Conservation (phyloP, 2,113 vertebrate genomes). For the Emydocephalus ijimae region DNA sequence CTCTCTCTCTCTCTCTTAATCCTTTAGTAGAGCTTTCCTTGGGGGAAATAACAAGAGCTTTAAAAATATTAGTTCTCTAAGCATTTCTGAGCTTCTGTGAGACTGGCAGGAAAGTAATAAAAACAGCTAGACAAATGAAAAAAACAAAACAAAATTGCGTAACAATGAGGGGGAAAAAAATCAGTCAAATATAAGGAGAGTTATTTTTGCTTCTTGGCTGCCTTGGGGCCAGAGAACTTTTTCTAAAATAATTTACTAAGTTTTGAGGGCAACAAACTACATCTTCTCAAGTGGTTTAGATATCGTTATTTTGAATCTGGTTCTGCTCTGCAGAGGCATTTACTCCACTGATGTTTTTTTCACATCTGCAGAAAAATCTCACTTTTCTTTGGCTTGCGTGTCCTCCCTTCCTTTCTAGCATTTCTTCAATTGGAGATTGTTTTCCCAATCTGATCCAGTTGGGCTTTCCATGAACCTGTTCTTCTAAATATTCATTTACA, state of each 20-base stretch:
- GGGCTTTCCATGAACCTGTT: constrained; percentile 13
- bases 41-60: constrained; percentile 40
- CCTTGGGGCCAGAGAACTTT: constrained; percentile 2
- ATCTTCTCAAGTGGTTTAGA: constrained; percentile 22
- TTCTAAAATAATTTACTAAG: constrained; percentile 27
- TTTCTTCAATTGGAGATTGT: constrained; percentile 40
- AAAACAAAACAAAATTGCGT: not conserved
- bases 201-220: constrained; percentile 22
- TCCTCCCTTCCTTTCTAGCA: constrained; percentile 30
- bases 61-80: constrained; percentile 41
- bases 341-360: constrained; percentile 29
- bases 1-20: not conserved
- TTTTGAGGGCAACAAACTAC: not conserved
- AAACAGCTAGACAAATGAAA: not conserved
- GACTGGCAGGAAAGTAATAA: not conserved
- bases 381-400: not conserved
- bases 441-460: not conserved
- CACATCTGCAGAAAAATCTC: constrained; percentile 5
- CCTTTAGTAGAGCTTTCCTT: constrained; percentile 1
- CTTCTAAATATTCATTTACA: constrained; percentile 37
- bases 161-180: not conserved
- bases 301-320: constrained; percentile 30
- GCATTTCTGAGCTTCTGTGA: constrained; percentile 18
- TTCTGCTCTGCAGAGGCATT: constrained; percentile 30
- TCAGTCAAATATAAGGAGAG: not conserved